These are phyloP conservation scores for Dipodomys merriami DNA, from an alignment of 2,113 vertebrate species.

Conservation along the genomic window DNA sequence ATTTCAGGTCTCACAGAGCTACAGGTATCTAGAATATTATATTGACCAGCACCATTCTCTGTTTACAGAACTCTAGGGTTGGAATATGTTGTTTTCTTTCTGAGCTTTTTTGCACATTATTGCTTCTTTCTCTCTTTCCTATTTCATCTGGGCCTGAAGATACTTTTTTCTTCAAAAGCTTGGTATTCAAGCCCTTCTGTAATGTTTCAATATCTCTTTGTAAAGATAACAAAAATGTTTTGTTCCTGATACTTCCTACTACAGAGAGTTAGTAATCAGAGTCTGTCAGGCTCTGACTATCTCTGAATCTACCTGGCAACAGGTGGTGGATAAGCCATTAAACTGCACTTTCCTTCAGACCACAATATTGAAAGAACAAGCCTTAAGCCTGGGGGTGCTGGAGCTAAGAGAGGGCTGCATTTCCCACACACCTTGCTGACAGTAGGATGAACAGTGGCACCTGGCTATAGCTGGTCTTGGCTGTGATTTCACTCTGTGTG, in stretches of 20 bases:
- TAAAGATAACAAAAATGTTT: constrained; percentile 48
- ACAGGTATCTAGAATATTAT: fast-evolving
- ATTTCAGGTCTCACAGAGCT: background rate
- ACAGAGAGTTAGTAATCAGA: constrained; percentile 2
- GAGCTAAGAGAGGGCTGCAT: background rate
- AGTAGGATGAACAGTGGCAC: fast-evolving
- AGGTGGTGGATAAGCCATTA: constrained; percentile 1
- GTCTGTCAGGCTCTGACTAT: background rate
- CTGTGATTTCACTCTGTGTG: background rate
- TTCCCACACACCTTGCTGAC: background rate
- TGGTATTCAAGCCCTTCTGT: background rate
- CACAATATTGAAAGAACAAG: background rate
- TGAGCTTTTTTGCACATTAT: background rate
- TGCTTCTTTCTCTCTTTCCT: background rate
- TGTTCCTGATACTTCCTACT: background rate
- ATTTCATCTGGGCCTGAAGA: background rate
- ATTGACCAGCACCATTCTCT: too few species aligned
- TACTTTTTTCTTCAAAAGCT: constrained; percentile 19
- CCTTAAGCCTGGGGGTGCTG: background rate
- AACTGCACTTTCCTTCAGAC: background rate
- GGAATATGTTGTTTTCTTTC: background rate
- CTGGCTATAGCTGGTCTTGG: background rate
- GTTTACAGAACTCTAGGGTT: background rate
- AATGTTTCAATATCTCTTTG: constrained; percentile 40
- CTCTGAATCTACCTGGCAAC: background rate